Percentiles rank a stretch among this genome's conserved stretches.
Conservation (phyloP, 1,140 invertebrate genomes). For the Vanessa tameamea region DNA sequence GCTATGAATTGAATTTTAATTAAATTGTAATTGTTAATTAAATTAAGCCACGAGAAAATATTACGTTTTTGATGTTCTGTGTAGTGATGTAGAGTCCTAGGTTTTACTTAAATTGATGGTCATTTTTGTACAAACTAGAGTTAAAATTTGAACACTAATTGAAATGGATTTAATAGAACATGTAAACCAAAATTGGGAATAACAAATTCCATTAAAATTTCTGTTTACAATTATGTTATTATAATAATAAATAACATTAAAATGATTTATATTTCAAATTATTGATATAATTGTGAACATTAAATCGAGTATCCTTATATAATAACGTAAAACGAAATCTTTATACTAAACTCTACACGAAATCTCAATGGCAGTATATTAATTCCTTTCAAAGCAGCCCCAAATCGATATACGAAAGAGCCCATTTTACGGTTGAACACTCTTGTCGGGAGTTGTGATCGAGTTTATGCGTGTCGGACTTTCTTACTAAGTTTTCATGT, state of each 20-base stretch:
- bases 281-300: neutral
- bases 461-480: slow-evolving; percentile 29
- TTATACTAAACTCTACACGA: neutral
- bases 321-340: neutral
- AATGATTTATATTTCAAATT: too few species aligned
- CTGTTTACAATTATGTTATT: too few species aligned
- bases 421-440: slow-evolving; percentile 48
- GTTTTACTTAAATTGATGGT: too few species aligned
- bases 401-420: slow-evolving; percentile 46
- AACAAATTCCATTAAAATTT: too few species aligned
- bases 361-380: slow-evolving; percentile 39
- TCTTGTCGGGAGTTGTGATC: slow-evolving; percentile 34
- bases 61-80: neutral
- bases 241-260: too few species aligned
- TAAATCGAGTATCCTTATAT: neutral
- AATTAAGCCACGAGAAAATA: neutral
- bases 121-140: too few species aligned
- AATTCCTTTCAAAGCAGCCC: slow-evolving; percentile 43
- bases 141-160: too few species aligned
- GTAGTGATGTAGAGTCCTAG: neutral
- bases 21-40: neutral
- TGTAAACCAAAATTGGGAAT: too few species aligned
- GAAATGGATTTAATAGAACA: too few species aligned
- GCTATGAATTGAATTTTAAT: slow-evolving; percentile 1
- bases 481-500: slow-evolving; percentile 20